These are phyloP conservation scores for Drosophila lutescens DNA, from an alignment of 2,888 invertebrate species.

Conservation along the genomic window DNA sequence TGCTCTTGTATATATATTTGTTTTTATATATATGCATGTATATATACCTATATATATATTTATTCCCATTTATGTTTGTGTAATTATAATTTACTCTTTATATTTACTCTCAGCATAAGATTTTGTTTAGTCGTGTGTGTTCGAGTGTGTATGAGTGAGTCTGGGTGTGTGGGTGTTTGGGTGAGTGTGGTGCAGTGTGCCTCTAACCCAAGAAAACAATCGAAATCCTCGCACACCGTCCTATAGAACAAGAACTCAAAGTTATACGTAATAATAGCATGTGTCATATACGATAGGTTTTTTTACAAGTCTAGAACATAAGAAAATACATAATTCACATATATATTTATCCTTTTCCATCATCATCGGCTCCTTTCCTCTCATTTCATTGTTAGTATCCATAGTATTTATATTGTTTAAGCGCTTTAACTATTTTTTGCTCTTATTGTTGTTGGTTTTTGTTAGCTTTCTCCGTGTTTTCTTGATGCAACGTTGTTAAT, in stretches of 20 bases:
- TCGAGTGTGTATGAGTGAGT: slow-evolving; percentile 12
- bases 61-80: slow-evolving; percentile 54
- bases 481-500: slow-evolving; percentile 54
- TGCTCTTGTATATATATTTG: slow-evolving; percentile 48
- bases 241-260: slow-evolving; percentile 61
- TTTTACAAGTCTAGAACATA: slow-evolving; percentile 76
- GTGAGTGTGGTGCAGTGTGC: slow-evolving; percentile 58
- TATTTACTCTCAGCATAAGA: slow-evolving; percentile 75
- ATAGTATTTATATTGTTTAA: slow-evolving; percentile 71
- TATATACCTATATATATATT: slow-evolving; percentile 65
- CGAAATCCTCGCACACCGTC: slow-evolving; percentile 61
- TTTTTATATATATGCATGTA: slow-evolving; percentile 27
- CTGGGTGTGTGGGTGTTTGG: slow-evolving; percentile 37
- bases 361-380: background rate
- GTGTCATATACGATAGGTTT: slow-evolving; percentile 56
- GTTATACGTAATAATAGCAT: slow-evolving; percentile 41
- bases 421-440: slow-evolving; percentile 62
- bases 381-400: slow-evolving; percentile 41
- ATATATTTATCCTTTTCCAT: slow-evolving; percentile 38
- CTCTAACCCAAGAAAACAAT: slow-evolving; percentile 53
- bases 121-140: slow-evolving; percentile 61
- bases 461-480: slow-evolving; percentile 24
- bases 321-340: slow-evolving; percentile 73
- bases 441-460: slow-evolving; percentile 30
- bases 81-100: slow-evolving; percentile 69